Conservation (phyloP, 2,888 invertebrate species). For the Polyploca ridens region DNA sequence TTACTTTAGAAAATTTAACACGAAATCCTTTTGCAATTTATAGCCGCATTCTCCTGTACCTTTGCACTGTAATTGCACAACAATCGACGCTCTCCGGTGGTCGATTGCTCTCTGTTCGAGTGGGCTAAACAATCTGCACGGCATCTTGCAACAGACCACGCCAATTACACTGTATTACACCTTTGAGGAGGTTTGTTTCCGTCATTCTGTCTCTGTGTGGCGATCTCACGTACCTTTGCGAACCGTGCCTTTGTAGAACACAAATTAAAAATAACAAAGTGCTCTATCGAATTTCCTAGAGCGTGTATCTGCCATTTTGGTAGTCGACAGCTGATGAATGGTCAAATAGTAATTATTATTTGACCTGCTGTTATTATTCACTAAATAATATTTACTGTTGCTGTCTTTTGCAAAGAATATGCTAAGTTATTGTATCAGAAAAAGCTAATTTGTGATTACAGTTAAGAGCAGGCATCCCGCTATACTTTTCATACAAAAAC, state of each 20-base stretch:
- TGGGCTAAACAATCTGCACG: constrained; percentile 32
- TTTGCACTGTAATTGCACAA: constrained; percentile 32
- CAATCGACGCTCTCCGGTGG: constrained; percentile 23
- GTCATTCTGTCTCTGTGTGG: constrained; percentile 16
- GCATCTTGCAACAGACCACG: constrained; percentile 34
- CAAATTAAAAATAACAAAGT: constrained; percentile 7
- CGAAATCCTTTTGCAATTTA: constrained; percentile 15
- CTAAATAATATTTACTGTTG: no score
- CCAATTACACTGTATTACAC: constrained; percentile 48
- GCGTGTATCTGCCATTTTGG: neutral
- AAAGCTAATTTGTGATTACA: no score
- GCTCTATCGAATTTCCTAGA: neutral
- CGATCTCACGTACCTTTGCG: neutral
- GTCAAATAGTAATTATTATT: neutral
- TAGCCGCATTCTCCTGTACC: constrained; percentile 15
- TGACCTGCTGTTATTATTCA: neutral
- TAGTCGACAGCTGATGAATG: neutral
- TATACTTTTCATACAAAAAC: no score
- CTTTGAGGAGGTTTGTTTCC: constrained; percentile 38
- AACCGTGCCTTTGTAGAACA: constrained; percentile 18
- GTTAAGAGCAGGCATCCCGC: no score
- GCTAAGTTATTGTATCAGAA: no score
- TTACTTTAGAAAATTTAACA: constrained; percentile 2
- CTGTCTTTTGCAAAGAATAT: no score
- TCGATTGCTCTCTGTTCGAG: constrained; percentile 32